Evolutionary conservation across 2,888 invertebrate genomes (phyloP).

Genomic region (Ennomos fuscantarius): DNA sequence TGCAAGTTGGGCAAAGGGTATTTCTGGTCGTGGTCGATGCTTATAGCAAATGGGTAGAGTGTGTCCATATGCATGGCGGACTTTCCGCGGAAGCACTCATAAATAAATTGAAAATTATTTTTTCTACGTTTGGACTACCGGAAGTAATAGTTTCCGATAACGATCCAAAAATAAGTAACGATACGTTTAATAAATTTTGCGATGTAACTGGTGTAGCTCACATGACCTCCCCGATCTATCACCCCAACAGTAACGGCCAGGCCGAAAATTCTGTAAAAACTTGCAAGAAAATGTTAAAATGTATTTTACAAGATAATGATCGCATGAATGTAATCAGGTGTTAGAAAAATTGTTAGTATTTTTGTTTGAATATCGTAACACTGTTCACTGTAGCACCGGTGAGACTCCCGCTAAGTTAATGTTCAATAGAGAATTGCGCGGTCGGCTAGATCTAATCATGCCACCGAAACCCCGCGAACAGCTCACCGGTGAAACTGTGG

Average conservation of each 20-base stretch:
- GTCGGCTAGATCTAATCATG: neutral
- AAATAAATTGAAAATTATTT: neutral
- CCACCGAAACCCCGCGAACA: neutral
- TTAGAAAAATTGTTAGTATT: constrained; percentile 4
- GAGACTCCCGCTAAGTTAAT: constrained; percentile 3
- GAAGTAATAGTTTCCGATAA: neutral
- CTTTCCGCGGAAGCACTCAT: neutral
- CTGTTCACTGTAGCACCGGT: constrained; percentile 2
- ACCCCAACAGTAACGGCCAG: neutral
- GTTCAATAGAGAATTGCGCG: constrained; percentile 3
- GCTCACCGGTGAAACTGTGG: neutral
- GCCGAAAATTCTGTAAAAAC: neutral
- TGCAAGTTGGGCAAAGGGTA: constrained; percentile 22
- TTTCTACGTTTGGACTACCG: neutral
- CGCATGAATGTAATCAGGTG: neutral
- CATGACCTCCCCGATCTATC: neutral
- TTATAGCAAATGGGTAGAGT: too few relatives aligned
- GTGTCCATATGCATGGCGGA: neutral
- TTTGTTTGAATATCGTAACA: constrained; percentile 7
- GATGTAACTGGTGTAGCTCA: neutral
- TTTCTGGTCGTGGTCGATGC: constrained; percentile 33
- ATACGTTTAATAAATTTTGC: neutral
- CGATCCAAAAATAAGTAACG: neutral
- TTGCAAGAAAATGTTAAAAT: neutral
- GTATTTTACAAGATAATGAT: neutral